Percentiles rank a stretch among this genome's conserved stretches.
Evolutionary conservation across 1,140 invertebrate species (phyloP).

Genomic region (Pygmarrhopalites habei): DNA sequence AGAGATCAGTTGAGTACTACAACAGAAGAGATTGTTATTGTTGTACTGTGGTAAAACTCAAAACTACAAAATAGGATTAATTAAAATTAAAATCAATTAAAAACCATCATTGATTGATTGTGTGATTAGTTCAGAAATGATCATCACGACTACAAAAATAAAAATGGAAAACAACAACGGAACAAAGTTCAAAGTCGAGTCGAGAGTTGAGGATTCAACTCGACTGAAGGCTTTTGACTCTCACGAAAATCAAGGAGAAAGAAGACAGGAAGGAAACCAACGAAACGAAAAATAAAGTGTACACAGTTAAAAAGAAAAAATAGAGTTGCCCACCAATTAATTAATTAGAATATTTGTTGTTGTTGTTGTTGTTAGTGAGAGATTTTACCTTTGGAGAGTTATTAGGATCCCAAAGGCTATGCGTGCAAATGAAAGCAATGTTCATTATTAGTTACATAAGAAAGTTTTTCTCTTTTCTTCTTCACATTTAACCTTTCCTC

Average conservation of each 20-base stretch:
- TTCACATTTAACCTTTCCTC: neutral
- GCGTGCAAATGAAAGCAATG: slow-evolving; percentile 29
- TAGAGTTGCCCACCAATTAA: neutral
- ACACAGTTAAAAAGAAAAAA: neutral
- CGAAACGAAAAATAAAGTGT: neutral
- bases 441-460: neutral
- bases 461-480: slow-evolving; percentile 2
- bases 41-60: neutral
- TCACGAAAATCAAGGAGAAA: neutral
- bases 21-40: neutral
- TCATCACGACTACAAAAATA: neutral
- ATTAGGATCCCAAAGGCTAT: slow-evolving; percentile 32
- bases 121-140: neutral
- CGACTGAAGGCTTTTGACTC: neutral
- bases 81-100: neutral
- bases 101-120: neutral
- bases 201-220: neutral
- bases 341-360: neutral
- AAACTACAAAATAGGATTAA: neutral
- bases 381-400: slow-evolving; percentile 25
- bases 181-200: no score
- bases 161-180: no score
- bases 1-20: neutral
- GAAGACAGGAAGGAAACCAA: neutral
- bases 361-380: neutral